A percentile compares a stretch with the other conserved stretches of the same genome.
Evolutionary conservation across 2,888 invertebrate genomes (phyloP).

Genomic region (Drosophila demipolita): DNA sequence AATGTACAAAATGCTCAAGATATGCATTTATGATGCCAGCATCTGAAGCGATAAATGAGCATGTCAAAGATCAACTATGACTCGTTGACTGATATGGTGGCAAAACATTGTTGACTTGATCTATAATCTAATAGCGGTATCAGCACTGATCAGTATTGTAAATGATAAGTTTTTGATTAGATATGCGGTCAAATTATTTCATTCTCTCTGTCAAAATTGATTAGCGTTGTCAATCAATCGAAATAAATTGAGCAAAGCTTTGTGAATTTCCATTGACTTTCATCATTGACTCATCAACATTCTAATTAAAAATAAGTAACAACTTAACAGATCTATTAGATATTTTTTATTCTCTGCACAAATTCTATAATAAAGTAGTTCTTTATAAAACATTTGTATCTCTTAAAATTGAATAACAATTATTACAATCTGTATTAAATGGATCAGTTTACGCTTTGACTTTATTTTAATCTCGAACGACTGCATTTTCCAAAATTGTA

Average conservation of each 20-base stretch:
- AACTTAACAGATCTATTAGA: neutral
- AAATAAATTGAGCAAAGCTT: neutral
- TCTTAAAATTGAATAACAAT: neutral
- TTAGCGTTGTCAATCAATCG: slow-evolving; percentile 1
- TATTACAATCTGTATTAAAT: neutral
- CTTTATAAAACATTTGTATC: neutral
- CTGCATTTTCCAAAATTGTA: neutral
- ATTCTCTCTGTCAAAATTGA: neutral
- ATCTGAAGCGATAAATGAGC: slow-evolving; percentile 16
- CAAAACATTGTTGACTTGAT: neutral
- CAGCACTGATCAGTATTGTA: neutral
- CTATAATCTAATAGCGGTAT: slow-evolving; percentile 5
- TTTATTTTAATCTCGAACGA: neutral
- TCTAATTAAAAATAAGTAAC: neutral
- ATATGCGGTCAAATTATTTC: neutral
- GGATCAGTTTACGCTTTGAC: neutral
- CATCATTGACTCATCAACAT: neutral
- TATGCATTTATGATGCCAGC: neutral
- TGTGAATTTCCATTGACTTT: neutral
- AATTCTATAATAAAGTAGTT: neutral
- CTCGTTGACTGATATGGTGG: slow-evolving; percentile 6
- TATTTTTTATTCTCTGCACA: neutral
- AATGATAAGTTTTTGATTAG: neutral
- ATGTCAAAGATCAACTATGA: slow-evolving; percentile 32
- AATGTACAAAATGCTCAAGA: slow-evolving; percentile 21